phyloP scores from a whole-genome alignment of 1,140 invertebrate genomes.

The Macrobrachium nipponense region DNA sequence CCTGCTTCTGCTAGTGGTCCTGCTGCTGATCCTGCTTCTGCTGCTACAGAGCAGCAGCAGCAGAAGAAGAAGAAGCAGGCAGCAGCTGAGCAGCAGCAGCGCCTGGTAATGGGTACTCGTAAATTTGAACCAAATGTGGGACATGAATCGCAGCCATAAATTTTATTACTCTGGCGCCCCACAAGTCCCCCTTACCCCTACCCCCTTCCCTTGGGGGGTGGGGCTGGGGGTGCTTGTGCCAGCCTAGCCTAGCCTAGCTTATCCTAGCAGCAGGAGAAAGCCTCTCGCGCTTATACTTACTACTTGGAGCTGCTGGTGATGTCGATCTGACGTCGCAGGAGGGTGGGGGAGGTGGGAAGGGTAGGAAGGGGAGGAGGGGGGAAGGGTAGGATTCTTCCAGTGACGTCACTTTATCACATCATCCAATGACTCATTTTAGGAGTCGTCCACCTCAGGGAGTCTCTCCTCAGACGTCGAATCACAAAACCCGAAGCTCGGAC shows the following conservation, averaged over 20 bases:
- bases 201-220: conserved; percentile 7
- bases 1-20: too few relatives aligned
- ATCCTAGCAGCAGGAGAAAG: too few relatives aligned
- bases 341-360: neutral
- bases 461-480: too few relatives aligned
- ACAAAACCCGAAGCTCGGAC: too few relatives aligned
- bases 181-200: conserved; percentile 29
- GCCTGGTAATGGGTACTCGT: conserved; percentile 63
- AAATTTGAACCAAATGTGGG: conserved; percentile 64
- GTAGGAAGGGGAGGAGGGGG: neutral
- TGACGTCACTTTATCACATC: conserved; percentile 39
- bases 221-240: conserved; percentile 9
- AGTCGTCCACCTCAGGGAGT: neutral
- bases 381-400: conserved; percentile 7
- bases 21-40: too few relatives aligned
- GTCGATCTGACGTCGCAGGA: too few relatives aligned
- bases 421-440: conserved; percentile 15
- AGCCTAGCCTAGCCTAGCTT: neutral
- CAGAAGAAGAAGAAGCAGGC: too few relatives aligned
- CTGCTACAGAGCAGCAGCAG: conserved; percentile 30
- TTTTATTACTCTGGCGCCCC: conserved; percentile 63
- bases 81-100: conserved; percentile 56
- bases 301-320: too few relatives aligned
- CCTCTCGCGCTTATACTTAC: neutral
- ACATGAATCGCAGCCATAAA: conserved; percentile 64